These are phyloP conservation scores for Prunella fulvescens DNA, from an alignment of 2,113 vertebrate genomes.

Conservation along the genomic window DNA sequence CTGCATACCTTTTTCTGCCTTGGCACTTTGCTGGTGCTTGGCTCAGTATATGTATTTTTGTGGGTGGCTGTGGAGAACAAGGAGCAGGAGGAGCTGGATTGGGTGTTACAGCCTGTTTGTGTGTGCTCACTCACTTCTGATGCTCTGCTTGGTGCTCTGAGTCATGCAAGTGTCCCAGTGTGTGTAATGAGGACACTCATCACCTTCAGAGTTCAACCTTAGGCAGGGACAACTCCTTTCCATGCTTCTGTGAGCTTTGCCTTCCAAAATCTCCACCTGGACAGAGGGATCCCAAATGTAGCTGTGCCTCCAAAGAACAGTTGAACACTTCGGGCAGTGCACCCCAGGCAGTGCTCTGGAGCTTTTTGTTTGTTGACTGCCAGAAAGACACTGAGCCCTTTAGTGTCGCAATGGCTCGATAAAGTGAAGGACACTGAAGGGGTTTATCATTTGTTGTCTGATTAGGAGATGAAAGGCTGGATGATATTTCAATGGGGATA, in stretches of 20 bases:
- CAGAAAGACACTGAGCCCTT: not conserved
- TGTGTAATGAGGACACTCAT: not conserved
- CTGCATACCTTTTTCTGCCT: not conserved
- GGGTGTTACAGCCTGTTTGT: not conserved
- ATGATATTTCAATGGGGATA: not conserved
- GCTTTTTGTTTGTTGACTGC: not conserved
- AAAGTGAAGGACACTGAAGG: not conserved
- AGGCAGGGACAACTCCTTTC: not conserved
- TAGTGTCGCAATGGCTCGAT: not conserved
- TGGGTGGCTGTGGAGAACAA: not conserved
- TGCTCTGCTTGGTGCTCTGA: not conserved
- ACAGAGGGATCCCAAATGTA: not conserved
- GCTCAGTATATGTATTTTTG: not conserved
- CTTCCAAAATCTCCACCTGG: not conserved
- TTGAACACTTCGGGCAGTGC: not conserved
- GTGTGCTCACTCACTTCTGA: not conserved
- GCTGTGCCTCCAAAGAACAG: not conserved
- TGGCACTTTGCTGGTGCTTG: not conserved
- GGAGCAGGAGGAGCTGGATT: not conserved
- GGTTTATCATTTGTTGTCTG: not conserved
- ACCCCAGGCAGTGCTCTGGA: not conserved
- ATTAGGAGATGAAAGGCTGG: slow-evolving; percentile 31
- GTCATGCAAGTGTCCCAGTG: not conserved
- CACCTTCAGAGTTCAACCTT: not conserved
- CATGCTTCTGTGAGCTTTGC: not conserved